phyloP scores from a whole-genome alignment of 1,140 invertebrate genomes.

The Schlechtendalia chinensis region DNA sequence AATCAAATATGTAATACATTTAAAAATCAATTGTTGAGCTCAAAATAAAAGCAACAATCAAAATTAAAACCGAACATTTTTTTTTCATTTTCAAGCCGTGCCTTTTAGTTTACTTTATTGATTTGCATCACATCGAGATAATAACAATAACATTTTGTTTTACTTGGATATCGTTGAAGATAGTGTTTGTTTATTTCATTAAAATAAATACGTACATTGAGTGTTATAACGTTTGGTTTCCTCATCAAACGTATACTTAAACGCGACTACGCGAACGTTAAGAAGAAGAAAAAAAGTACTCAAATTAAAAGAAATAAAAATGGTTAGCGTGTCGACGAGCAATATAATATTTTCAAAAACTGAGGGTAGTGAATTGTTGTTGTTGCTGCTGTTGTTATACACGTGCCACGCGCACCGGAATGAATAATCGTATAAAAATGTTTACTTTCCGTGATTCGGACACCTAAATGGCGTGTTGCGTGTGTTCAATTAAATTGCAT shows the following conservation, averaged over 20 bases:
- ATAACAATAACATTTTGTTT: too few relatives aligned
- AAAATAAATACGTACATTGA: neutral
- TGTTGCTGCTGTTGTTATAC: too few relatives aligned
- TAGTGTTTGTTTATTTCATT: neutral
- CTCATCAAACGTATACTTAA: neutral
- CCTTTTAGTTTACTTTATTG: too few relatives aligned
- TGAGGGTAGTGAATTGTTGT: neutral
- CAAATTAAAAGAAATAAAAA: constrained; percentile 13
- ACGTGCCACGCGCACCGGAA: neutral
- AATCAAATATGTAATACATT: too few relatives aligned
- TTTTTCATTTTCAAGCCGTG: too few relatives aligned
- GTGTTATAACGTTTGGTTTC: too few relatives aligned
- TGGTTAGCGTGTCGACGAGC: neutral
- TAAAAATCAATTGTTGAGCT: too few relatives aligned
- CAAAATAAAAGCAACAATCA: too few relatives aligned
- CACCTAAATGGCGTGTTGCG: constrained; percentile 14
- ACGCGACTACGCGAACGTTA: too few relatives aligned
- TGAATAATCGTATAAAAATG: neutral
- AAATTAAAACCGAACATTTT: too few relatives aligned
- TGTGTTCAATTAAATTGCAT: neutral
- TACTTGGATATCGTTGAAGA: too few relatives aligned
- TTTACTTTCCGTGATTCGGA: constrained; percentile 22
- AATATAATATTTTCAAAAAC: neutral
- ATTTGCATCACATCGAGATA: too few relatives aligned
- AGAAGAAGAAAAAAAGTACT: constrained; percentile 4